Base-by-base conservation (phyloP, 2,797 vertebrate species). In the Lophius americanus region DNA sequence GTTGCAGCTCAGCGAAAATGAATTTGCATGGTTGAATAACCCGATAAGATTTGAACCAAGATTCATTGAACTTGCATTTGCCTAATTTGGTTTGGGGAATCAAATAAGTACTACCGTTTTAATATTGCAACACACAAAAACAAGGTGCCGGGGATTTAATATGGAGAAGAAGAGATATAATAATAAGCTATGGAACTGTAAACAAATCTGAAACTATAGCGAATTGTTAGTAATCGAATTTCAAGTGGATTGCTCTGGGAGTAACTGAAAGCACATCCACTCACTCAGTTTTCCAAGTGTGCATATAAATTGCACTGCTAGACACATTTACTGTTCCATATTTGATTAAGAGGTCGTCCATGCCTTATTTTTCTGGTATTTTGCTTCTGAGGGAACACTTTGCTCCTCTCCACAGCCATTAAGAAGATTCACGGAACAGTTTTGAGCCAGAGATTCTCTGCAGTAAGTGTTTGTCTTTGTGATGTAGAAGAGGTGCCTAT, bases 381-480 rank as follows among this genome's bases (percentile, higher is more conserved):
- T 64, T 73, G 58, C 75, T 69, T 81, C 59, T 3, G 9, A 60
- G 58, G 58, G 78, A 83, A 68, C 71, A 69, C 64, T 76, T 68
- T 65, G 46, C 54, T 56, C 32, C 39, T 70, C 60, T 78, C 8
- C 13, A 43, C 56, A 60, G 51, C 73, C 66, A 85, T 90, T 86
- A 83, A 70, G 61, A 76, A 74, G 79, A 85, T 77, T 78, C 75
- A 81, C 52, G 71, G 59, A 57, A 43, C 23, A 51, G 61, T 48
- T 75, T 60, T 68, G n/a, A 52, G 43, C 44, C 74, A 60, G 61
- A 43, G 52, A 23, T 54, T 60, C 36, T 43, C 9, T 70, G 58
- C 47, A 68, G 51, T 73, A 61, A 59, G 23, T 73, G 54, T 52
- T 6, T 48, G 35, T 7, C 1, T 65, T 11, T 64, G 37, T 51